phyloP scores from a whole-genome alignment of 2,113 vertebrate species.

The Sylvia atricapilla region DNA sequence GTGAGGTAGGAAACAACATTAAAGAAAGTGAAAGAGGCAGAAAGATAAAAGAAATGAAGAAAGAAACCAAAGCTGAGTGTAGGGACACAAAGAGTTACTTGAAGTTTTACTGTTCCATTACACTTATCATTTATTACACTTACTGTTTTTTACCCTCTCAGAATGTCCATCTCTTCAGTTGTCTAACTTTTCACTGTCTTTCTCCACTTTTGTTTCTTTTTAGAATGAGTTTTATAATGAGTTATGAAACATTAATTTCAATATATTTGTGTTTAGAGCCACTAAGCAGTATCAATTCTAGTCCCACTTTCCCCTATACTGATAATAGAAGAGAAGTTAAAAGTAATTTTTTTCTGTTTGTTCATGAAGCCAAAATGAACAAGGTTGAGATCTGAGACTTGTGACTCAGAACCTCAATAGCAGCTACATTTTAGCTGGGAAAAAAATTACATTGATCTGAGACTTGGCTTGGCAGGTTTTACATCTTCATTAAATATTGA shows the following conservation, averaged over 20 bases:
- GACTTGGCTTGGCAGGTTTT: slow-evolving; percentile 39
- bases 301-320: not conserved
- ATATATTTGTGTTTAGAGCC: not conserved
- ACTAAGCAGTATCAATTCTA: not conserved
- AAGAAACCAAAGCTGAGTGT: not conserved
- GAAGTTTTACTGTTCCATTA: not conserved
- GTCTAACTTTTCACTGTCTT: not conserved
- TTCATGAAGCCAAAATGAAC: not conserved
- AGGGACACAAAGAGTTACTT: not conserved
- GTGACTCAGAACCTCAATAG: not conserved
- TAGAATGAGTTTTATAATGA: not conserved
- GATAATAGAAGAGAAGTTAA: not conserved
- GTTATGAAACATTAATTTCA: not conserved
- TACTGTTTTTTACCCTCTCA: not conserved
- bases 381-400: not conserved
- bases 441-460: slow-evolving; percentile 4
- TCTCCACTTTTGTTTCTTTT: not conserved
- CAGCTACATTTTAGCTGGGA: not conserved
- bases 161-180: not conserved
- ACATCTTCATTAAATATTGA: slow-evolving; percentile 64
- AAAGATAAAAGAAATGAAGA: not conserved
- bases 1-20: not conserved
- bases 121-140: not conserved
- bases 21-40: not conserved
- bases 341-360: not conserved